Evolutionary conservation across 2,113 vertebrate genomes (phyloP), one percentile per base, ranked within the genome.

Genomic region (human): DNA sequence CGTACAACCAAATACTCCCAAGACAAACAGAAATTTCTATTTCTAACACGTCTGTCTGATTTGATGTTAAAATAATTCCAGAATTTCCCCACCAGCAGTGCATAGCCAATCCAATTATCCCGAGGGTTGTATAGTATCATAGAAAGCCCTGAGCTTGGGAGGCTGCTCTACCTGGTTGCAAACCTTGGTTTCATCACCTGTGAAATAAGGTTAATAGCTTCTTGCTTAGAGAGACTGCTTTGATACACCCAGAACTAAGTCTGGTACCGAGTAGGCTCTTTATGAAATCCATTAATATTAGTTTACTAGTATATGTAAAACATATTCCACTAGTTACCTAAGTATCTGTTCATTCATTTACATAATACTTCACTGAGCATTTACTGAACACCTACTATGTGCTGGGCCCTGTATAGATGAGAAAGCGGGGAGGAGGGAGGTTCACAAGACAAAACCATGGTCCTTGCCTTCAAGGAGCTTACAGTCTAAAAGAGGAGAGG

Each of bases 11-110:
- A 85, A 83, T 25, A 83, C n/a, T 66, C 78, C 50, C 87, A 72
- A 50, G 38, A 57, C 48, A 92, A 50, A 66, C 50, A 93, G 40
- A 35, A 90, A 85, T 89, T 93, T 93, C 66, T 90, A n/a, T 75
- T 96, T 93, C 83, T 83, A 82, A 66, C 82, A 81, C 9, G 12
- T 20, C 43, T 86, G 17, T 61, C 80, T 93, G 52, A 48, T 32
- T 64, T 79, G 43, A 76, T 48, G 40, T 55, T 50, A 64, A 97
- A 93, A 76, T n/a, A 73, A 92, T 70, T 13, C 6, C 45, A 79
- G 57, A 61, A 50, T n/a, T 43, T 48, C 82, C 82, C 88, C 32
- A 40, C 22, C 30, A n/a, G 55, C 57, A 43, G 57, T 22, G 32
- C 3, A 0, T 17, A 64, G 72, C 55, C 32, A 81, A 6, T 32